Conservation (phyloP, 1,140 invertebrate species). For the Philotrypesis tridentata region DNA sequence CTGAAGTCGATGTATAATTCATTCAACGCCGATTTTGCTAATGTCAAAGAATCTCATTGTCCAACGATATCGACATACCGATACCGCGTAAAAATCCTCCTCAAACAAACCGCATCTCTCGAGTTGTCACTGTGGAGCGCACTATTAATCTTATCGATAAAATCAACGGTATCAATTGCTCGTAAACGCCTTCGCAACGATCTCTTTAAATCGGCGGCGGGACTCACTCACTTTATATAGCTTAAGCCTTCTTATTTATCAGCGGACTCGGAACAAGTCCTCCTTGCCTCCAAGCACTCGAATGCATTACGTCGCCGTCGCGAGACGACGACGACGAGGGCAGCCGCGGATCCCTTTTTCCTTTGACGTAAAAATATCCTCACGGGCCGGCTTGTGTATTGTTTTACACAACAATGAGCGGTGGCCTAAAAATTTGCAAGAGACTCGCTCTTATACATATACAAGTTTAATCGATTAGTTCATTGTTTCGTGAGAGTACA, state of each 20-base stretch:
- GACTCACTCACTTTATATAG: background rate
- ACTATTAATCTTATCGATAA: constrained; percentile 46
- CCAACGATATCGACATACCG: background rate
- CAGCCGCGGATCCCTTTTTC: background rate
- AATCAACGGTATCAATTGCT: constrained; percentile 45
- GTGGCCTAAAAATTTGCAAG: background rate
- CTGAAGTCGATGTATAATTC: background rate
- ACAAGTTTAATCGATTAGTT: background rate
- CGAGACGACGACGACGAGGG: too few species aligned
- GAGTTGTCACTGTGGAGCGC: background rate
- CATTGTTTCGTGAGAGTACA: too few species aligned
- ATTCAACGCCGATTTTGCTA: background rate
- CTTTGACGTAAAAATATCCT: background rate
- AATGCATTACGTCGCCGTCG: background rate
- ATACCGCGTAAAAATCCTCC: background rate
- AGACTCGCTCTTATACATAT: background rate
- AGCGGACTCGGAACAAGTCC: background rate
- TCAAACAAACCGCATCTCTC: constrained; percentile 20
- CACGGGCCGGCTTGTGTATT: background rate
- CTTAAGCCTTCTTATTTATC: constrained; percentile 16
- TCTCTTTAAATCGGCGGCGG: constrained; percentile 9
- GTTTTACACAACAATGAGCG: background rate
- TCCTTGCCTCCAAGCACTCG: background rate
- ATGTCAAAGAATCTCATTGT: constrained; percentile 16
- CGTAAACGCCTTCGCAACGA: constrained; percentile 26